Evolutionary conservation across 2,113 vertebrate genomes (phyloP).

Genomic region (Aspidoscelis tigris): DNA sequence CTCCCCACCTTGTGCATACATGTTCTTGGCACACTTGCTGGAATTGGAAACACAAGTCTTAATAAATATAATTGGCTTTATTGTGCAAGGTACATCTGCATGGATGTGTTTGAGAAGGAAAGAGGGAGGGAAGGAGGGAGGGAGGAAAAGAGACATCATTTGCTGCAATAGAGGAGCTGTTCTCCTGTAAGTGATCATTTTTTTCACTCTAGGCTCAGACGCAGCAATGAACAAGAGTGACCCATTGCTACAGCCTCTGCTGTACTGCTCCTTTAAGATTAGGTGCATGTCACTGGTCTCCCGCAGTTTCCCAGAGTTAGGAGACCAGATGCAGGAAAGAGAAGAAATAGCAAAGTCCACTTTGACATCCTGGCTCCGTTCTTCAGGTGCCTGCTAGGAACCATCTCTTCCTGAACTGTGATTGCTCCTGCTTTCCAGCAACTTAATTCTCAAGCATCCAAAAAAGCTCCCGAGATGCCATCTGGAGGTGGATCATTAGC

Average conservation of each 20-base stretch:
- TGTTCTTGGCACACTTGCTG: background rate
- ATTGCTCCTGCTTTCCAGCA: background rate
- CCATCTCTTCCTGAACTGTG: background rate
- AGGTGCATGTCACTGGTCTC: slow-evolving; percentile 33
- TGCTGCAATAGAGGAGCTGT: background rate
- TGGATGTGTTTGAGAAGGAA: too few relatives aligned
- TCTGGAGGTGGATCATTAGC: slow-evolving; percentile 55
- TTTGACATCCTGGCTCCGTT: slow-evolving; percentile 43
- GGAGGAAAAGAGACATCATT: too few relatives aligned
- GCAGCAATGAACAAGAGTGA: accelerated
- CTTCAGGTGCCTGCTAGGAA: background rate
- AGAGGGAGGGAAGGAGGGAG: too few relatives aligned
- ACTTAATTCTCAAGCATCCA: background rate
- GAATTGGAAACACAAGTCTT: too few relatives aligned
- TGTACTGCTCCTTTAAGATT: slow-evolving; percentile 53
- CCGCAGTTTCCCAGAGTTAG: slow-evolving; percentile 28
- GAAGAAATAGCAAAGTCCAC: background rate
- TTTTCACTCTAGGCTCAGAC: accelerated
- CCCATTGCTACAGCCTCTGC: background rate
- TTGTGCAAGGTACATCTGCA: background rate
- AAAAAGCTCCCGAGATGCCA: slow-evolving; percentile 66
- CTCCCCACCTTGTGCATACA: too few relatives aligned
- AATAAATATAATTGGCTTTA: background rate
- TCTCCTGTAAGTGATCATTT: background rate
- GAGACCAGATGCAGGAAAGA: slow-evolving; percentile 18